Evolutionary conservation across 2,888 invertebrate genomes (phyloP).

Genomic region (Sphinx pinastri): DNA sequence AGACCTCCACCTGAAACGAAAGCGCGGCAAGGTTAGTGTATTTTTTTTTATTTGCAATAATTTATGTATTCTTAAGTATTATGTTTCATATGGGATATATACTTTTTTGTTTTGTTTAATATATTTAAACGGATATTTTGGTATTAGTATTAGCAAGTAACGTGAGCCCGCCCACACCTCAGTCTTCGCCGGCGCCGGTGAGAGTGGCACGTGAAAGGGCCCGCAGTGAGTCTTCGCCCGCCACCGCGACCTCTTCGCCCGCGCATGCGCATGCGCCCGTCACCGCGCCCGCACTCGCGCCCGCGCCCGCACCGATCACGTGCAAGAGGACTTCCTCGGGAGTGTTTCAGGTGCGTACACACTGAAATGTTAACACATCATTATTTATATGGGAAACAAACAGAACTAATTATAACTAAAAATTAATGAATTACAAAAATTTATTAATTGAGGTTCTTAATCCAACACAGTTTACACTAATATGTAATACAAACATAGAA

Average conservation of each 20-base stretch:
- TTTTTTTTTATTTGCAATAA: neutral
- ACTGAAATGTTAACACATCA: neutral
- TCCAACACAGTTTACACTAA: too few relatives aligned
- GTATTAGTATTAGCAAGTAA: constrained; percentile 1
- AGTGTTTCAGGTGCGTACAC: constrained; percentile 3
- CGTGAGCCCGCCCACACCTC: constrained; percentile 15
- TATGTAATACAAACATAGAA: too few relatives aligned
- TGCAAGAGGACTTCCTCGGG: constrained; percentile 19
- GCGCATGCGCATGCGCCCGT: neutral
- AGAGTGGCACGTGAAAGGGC: neutral
- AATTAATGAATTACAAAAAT: too few relatives aligned
- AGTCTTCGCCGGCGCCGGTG: neutral
- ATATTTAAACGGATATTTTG: neutral
- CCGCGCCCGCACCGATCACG: too few relatives aligned
- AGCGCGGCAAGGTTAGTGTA: neutral
- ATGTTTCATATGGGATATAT: neutral
- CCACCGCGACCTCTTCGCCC: neutral
- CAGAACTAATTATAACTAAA: too few relatives aligned
- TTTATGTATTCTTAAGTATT: neutral
- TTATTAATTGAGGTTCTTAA: too few relatives aligned
- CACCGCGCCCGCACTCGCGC: too few relatives aligned
- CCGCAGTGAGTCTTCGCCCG: neutral
- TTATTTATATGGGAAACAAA: neutral
- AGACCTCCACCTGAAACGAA: neutral
- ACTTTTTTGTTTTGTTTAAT: neutral